Evolutionary conservation across 1,140 invertebrate genomes (phyloP), one percentile per base, ranked within the genome.

Genomic region (Drosophila biarmipes): DNA sequence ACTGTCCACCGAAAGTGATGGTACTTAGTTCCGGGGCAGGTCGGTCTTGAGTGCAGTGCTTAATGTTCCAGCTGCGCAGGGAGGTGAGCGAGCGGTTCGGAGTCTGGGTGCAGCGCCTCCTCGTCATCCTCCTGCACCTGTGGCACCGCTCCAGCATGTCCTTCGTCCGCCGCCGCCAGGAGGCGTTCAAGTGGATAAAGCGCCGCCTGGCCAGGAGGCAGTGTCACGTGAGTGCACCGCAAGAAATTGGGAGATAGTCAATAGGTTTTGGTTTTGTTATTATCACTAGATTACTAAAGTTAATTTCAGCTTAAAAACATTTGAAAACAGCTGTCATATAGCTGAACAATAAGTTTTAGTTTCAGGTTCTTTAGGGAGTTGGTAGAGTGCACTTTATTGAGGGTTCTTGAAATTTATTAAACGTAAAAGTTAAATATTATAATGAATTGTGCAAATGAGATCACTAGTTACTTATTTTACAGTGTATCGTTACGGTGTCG

Each of bases 181-280:
- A 72, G 67, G 81, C 84, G 59, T 76, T 89, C 72, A 89, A 89
- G 53, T 89, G 84, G 84, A 89, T 89, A 73, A 89, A 66, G 42
- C 81, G 81, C 58, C 84, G 84, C 31, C 68, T 89, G 46, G 31
- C 74, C 58, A 73, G 85, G 31, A 66, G 81, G 43, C 77, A 59
- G 48, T 62, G 81, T 53, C 68, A 66, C n/a, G 72, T 75, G 42
- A 46, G 73, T 75, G 34, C 68, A 69, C 49, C 7, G 42, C 3
- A 17, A 53, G 6, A 38, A 62, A 61, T 29, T 5, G 14, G 19
- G 7, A 31, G 29, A 8, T 6, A 29, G 6, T 27, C 4, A 21
- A 21, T 21, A 21, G 21, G 21, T 4, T 21, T 4, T 21, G 2
- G 4, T 15, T 40, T 10, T 7, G 17, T 4, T 21, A 45, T 24